Base-by-base conservation (phyloP, 2,888 invertebrate genomes). In the Cantharis nigra region DNA sequence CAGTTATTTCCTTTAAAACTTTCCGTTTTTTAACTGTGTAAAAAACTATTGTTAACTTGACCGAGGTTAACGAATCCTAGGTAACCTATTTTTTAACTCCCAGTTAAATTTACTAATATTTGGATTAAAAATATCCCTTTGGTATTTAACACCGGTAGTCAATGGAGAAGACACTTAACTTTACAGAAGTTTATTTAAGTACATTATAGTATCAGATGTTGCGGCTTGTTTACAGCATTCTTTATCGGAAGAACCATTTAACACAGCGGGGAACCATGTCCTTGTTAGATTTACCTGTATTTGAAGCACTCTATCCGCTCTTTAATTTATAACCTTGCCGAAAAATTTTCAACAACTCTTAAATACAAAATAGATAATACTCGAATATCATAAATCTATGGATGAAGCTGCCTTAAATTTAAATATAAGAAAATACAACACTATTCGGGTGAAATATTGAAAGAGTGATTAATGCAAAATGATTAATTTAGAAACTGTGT, bases 181-280 rank as follows among this genome's bases (percentile, higher is more conserved):
- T 49, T 23, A 26, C 23, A 23, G 23, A 23, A 67, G 65, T 67
- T 67, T 23, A 67, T 67, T 67, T 67, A n/a, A 67, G 26, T 67
- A 26, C 16, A 26, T 67, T 67, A 26, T 62, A 30, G 77, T 77
- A 81, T 81, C 80, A 79, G 79, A 80, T 82, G 78, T 81, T 81
- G 82, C 81, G 82, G 83, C 81, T 74, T 82, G 82, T 83, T 83
- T 83, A 82, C 81, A 80, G 80, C 80, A 78, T 75, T 76, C 74
- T 75, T 63, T 69, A 71, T 49, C 75, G 79, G 81, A 80, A 80
- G 81, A 80, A 82, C 82, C 81, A 81, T 83, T 82, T 81, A 81
- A 80, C 64, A 69, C 83, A 80, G 82, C 83, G 76, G 83, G 83
- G 79, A 78, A 77, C 70, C 82, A 78, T 78, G 78, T 80, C 77